A percentile compares a stretch with the other conserved stretches of the same genome.
These are phyloP conservation scores for Probosciger aterrimus DNA, from an alignment of 2,113 vertebrate genomes.

Conservation along the genomic window DNA sequence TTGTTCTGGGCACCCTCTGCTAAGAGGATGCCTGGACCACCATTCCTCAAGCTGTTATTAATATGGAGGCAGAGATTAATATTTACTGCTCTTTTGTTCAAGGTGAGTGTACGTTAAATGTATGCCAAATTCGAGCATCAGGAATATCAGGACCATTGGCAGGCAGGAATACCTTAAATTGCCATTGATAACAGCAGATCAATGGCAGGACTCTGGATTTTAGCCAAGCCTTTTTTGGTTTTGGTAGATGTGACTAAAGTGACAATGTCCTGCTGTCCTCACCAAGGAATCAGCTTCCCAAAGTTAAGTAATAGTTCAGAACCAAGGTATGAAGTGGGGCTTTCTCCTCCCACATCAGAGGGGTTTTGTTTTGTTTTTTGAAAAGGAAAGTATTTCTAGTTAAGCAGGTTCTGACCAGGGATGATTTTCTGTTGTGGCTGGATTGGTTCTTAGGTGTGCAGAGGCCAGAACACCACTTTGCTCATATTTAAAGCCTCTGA, in stretches of 20 bases:
- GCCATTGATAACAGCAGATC: neutral
- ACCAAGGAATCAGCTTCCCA: rapidly evolving
- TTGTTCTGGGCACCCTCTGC: neutral
- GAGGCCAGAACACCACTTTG: neutral
- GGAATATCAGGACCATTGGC: neutral
- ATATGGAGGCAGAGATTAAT: neutral
- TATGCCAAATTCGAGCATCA: neutral
- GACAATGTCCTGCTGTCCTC: neutral
- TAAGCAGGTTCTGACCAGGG: neutral
- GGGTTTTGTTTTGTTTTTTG: neutral
- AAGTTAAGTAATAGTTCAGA: neutral
- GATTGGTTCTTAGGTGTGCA: neutral
- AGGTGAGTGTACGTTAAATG: neutral
- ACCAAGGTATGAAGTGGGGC: neutral
- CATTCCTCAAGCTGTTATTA: neutral
- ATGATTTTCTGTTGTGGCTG: neutral
- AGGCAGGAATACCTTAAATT: neutral
- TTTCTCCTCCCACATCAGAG: neutral
- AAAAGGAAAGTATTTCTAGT: neutral
- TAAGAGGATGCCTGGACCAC: neutral
- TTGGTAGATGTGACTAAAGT: neutral
- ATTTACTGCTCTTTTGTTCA: neutral
- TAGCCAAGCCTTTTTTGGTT: neutral
- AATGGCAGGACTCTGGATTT: neutral
- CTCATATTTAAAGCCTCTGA: neutral